Percentiles rank a stretch among this genome's conserved stretches.
Evolutionary conservation across 2,113 vertebrate genomes (phyloP).

Genomic region (Ranitomeya variabilis): DNA sequence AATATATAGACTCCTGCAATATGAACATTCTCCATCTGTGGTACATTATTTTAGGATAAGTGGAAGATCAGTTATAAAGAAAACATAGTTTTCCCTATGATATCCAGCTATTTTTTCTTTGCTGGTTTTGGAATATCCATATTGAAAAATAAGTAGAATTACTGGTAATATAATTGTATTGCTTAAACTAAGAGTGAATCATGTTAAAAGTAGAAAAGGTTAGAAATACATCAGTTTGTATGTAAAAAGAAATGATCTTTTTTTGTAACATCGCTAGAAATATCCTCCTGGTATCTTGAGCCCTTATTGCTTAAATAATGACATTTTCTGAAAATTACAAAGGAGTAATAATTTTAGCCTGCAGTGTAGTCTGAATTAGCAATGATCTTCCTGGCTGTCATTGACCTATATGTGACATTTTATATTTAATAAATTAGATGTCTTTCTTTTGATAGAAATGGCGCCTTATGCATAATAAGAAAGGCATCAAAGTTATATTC

Average conservation of each 20-base stretch:
- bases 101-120: neutral
- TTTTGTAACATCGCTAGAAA: conserved; percentile 61
- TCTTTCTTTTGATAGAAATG: conserved; percentile 70
- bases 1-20: no score
- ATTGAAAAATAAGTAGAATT: neutral
- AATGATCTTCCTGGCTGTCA: conserved; percentile 71
- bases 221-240: conserved; percentile 7
- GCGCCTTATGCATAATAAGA: conserved; percentile 73
- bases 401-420: conserved; percentile 82
- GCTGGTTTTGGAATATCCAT: neutral
- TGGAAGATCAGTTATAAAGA: no score
- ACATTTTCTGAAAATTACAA: conserved; percentile 72
- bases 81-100: neutral
- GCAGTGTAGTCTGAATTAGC: conserved; percentile 65
- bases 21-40: no score
- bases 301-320: conserved; percentile 67
- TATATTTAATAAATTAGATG: conserved; percentile 75
- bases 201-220: conserved; percentile 2
- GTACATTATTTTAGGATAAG: no score
- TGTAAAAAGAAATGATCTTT: conserved; percentile 57
- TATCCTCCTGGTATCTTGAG: conserved; percentile 57
- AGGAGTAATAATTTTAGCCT: conserved; percentile 68
- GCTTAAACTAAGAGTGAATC: neutral
- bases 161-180: neutral
- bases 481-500: conserved; percentile 69